Evolutionary conservation across 2,888 invertebrate species (phyloP).

Genomic region (Orthonevra nobilis): DNA sequence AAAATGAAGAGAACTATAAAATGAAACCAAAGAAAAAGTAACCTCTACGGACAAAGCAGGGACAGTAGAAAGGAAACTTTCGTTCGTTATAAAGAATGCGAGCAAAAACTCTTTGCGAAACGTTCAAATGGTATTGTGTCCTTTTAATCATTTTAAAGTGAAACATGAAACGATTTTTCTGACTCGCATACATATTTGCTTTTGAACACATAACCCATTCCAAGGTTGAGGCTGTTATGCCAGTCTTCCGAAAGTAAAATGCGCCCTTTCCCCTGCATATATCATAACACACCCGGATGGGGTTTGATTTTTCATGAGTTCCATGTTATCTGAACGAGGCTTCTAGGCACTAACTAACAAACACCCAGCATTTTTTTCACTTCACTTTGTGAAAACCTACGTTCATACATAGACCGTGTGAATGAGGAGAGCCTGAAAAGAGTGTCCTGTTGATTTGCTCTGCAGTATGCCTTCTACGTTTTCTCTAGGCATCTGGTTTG

Average conservation of each 20-base stretch:
- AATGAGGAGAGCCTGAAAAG: no score
- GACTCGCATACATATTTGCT: constrained; percentile 51
- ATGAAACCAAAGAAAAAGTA: neutral
- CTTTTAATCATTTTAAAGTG: constrained; percentile 61
- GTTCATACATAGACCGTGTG: no score
- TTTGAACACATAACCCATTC: constrained; percentile 20
- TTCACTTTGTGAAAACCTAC: constrained; percentile 2
- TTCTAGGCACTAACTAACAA: constrained; percentile 23
- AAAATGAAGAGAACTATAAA: neutral
- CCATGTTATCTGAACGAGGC: constrained; percentile 32
- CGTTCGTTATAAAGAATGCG: constrained; percentile 45
- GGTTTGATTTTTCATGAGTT: constrained; percentile 44
- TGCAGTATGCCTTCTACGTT: constrained; percentile 4
- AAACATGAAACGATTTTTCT: constrained; percentile 65
- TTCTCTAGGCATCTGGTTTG: constrained; percentile 10
- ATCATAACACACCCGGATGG: constrained; percentile 29
- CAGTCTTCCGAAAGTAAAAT: no score
- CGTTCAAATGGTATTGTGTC: constrained; percentile 50
- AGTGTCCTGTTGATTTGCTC: constrained; percentile 20
- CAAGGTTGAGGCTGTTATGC: constrained; percentile 5
- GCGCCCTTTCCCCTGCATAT: neutral
- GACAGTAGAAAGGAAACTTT: constrained; percentile 26
- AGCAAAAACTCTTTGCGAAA: constrained; percentile 52
- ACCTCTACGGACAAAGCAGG: constrained; percentile 4
- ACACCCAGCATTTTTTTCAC: constrained; percentile 27